Percentiles rank a stretch among this genome's conserved stretches.
Conservation (phyloP, 2,888 invertebrate species). For the Thymelicus sylvestris region DNA sequence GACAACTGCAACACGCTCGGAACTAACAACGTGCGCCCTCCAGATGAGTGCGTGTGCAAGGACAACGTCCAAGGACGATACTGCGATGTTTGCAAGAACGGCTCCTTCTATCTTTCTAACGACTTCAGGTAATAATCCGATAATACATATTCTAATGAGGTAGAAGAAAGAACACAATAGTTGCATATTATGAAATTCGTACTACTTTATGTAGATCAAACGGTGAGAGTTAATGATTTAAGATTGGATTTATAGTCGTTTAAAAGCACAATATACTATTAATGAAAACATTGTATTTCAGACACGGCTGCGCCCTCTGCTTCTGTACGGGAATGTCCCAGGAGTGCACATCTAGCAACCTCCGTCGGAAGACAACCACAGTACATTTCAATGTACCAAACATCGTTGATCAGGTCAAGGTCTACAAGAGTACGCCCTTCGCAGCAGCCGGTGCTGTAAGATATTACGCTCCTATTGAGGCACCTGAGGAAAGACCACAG, state of each 20-base stretch:
- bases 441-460: conserved; percentile 54
- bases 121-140: conserved; percentile 68
- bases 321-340: conserved; percentile 97
- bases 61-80: conserved; percentile 89
- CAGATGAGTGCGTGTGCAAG: conserved; percentile 76
- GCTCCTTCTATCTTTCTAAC: conserved; percentile 92
- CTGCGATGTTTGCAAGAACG: conserved; percentile 94
- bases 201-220: no score
- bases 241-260: no score
- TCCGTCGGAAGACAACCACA: conserved; percentile 85
- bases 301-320: conserved; percentile 95
- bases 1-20: conserved; percentile 90
- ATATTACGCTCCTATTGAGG: conserved; percentile 65
- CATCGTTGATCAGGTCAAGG: conserved; percentile 63
- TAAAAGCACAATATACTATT: no score
- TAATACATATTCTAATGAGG: no score
- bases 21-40: conserved; percentile 74
- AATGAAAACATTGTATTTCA: conserved; percentile 46
- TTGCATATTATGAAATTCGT: no score
- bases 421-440: conserved; percentile 64
- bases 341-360: conserved; percentile 92
- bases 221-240: no score
- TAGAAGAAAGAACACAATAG: no score
- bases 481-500: conserved; percentile 65
- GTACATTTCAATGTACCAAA: conserved; percentile 69